Evolutionary conservation across 2,797 vertebrate genomes (phyloP).

Genomic region (Tympanoctomys barrerae): DNA sequence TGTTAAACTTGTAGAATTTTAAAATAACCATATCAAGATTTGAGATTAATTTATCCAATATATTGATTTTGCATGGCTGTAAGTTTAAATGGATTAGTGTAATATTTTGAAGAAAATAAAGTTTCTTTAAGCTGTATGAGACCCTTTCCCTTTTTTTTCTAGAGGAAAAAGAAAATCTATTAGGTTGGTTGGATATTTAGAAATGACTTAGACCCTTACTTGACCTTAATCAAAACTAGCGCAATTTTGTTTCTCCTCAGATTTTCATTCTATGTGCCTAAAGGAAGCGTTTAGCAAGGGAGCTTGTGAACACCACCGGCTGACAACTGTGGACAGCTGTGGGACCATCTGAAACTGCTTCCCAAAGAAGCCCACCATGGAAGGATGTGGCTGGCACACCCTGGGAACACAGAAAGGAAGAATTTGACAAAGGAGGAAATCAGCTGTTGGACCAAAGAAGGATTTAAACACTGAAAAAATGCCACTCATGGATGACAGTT

Average conservation of each 20-base stretch:
- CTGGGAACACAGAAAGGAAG: slow-evolving; percentile 48
- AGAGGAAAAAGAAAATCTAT: not conserved
- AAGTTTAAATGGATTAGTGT: slow-evolving; percentile 23
- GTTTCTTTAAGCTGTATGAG: not conserved
- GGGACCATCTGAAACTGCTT: not conserved
- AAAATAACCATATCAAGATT: not conserved
- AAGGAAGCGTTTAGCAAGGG: not conserved
- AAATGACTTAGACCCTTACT: slow-evolving; percentile 12
- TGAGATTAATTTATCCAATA: not conserved
- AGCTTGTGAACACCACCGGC: rapidly evolving
- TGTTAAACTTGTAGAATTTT: slow-evolving; percentile 36
- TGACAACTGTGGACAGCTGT: slow-evolving; percentile 4
- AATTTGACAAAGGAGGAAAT: slow-evolving; percentile 64
- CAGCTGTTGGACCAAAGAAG: slow-evolving; percentile 70
- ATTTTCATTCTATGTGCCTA: not conserved
- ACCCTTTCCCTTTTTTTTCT: rapidly evolving
- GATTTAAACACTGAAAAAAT: slow-evolving; percentile 60
- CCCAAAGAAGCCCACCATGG: not conserved
- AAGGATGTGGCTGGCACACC: not conserved
- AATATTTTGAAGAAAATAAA: not conserved
- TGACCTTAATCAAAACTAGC: not conserved
- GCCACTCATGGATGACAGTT: slow-evolving; percentile 43
- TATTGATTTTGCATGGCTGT: not conserved
- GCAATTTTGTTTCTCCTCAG: not conserved
- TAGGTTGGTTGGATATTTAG: not conserved